Base-by-base conservation (phyloP, 2,113 vertebrate genomes). In the Salvelinus alpinus region DNA sequence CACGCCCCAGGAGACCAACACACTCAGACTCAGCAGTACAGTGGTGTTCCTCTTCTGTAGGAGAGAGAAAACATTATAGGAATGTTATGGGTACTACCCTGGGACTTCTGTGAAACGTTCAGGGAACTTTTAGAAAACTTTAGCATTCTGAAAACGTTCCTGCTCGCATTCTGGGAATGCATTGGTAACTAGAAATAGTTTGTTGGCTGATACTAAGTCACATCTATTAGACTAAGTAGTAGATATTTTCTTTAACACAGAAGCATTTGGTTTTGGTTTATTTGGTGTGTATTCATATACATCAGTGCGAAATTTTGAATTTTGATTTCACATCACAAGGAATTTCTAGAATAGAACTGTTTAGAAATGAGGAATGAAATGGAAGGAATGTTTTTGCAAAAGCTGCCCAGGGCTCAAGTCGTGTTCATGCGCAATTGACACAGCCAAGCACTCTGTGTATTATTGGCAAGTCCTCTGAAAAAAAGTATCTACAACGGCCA, bases 1-100 rank as follows among this genome's bases (percentile, higher is more conserved):
- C 74, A 91, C 89, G 59, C 97, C 98, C 96, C 97, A 99, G 79
- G 86, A 93, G 22, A 91, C 94, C 88, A 99, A 88, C 60, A 94
- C 87, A 70, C 91, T 91, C 60, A 97, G 85, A 82, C 96, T 98
- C 89, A 94, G 90, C 84, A 96, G 88, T 70, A 96, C 92, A 27
- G 89, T 87, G 70, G 93, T 73, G 86, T 96, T 95, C 91, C 94
- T 96, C 84, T 93, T 94, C 97, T 99, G 92, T 69, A 94, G 91
- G n/a, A 73, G 69, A 70, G 66, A 74, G 24, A 29, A 11, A 64
- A 54, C 38, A 44, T 44, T 44, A 44, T 44, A 44, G 38, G 9
- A 44, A 44, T 44, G 9, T 12, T 44, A 44, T 44, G 38, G 38
- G 38, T 3, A 12, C 38, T 12, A 12, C 38, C 38, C 9, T 11